A percentile compares a stretch with the other conserved stretches of the same genome.
These are phyloP conservation scores for Eidolon dupreanum DNA, from an alignment of 2,797 vertebrate species.

Conservation along the genomic window DNA sequence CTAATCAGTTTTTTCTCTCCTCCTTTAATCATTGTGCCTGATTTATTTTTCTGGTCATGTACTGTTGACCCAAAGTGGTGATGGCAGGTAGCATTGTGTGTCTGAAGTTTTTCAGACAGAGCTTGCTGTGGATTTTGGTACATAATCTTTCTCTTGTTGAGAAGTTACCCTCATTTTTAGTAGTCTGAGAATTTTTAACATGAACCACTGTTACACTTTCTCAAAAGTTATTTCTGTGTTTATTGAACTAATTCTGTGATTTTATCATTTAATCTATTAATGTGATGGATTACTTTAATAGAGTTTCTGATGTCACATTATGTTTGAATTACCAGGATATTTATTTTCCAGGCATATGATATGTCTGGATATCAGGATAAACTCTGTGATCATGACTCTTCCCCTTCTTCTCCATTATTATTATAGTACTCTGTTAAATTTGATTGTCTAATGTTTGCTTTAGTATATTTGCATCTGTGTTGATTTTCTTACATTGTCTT, in stretches of 20 bases:
- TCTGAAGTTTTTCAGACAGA: neutral
- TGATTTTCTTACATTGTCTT: neutral
- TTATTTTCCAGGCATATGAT: neutral
- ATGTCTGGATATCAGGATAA: neutral
- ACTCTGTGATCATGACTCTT: neutral
- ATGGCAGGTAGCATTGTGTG: neutral
- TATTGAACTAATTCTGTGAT: neutral
- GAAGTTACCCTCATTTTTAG: neutral
- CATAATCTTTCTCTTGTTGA: neutral
- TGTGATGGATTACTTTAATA: neutral
- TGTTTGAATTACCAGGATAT: neutral
- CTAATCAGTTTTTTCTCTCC: neutral
- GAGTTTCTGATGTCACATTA: neutral
- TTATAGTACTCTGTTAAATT: neutral
- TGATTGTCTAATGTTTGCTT: neutral
- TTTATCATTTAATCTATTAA: neutral
- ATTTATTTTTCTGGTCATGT: neutral
- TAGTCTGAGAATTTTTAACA: neutral
- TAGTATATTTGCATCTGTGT: neutral
- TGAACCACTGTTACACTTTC: neutral
- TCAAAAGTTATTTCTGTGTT: neutral
- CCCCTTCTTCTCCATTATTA: neutral
- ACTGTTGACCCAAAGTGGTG: neutral
- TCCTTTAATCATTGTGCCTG: neutral
- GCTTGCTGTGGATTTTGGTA: neutral